A percentile compares a stretch with the other conserved stretches of the same genome.
These are phyloP conservation scores for Porites australiensis DNA, from an alignment of 64 coral and sea anemone genomes.

Conservation along the genomic window DNA sequence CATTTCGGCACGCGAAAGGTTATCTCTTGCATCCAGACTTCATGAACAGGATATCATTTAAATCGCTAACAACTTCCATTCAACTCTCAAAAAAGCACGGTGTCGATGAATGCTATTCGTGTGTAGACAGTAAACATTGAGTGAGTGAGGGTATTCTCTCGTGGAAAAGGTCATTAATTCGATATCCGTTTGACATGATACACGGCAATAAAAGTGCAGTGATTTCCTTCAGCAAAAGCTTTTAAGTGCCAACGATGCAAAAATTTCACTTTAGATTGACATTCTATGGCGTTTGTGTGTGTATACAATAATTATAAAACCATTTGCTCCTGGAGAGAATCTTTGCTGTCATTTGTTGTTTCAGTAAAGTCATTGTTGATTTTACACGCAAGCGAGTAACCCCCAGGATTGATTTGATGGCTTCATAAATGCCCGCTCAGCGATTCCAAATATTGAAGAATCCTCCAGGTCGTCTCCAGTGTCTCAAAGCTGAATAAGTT, in stretches of 20 bases:
- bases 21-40: constrained; percentile 50
- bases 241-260: too few species aligned
- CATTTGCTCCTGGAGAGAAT: neutral
- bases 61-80: neutral
- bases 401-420: constrained; percentile 3
- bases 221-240: neutral
- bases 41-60: neutral
- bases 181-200: too few species aligned
- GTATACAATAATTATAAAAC: neutral
- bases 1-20: constrained; percentile 48
- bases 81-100: neutral
- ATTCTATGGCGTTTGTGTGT: too few species aligned
- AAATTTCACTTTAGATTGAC: too few species aligned
- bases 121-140: neutral
- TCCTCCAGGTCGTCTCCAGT: neutral
- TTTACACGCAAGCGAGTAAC: constrained; percentile 1
- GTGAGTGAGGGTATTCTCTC: neutral
- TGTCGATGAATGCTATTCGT: neutral
- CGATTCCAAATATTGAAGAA: neutral
- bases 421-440: neutral
- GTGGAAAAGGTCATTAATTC: neutral
- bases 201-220: neutral
- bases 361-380: constrained; percentile 30
- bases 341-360: constrained; percentile 15
- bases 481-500: neutral